A percentile compares a stretch with the other conserved stretches of the same genome.
These are phyloP conservation scores for Brachymystax lenok DNA, from an alignment of 2,797 vertebrate species.

Conservation along the genomic window DNA sequence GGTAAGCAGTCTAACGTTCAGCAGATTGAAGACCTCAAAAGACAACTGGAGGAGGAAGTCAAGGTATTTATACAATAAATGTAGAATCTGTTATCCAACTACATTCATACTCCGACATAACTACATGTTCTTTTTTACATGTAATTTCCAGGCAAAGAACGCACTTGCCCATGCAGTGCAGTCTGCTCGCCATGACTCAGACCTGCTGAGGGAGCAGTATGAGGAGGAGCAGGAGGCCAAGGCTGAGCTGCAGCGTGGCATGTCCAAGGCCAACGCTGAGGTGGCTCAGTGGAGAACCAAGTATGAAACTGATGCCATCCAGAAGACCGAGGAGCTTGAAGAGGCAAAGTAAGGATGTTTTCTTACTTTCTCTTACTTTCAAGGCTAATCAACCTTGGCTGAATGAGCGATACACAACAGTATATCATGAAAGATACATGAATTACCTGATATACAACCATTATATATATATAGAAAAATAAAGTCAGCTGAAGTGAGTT, in stretches of 20 bases:
- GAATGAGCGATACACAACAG: background rate
- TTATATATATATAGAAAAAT: background rate
- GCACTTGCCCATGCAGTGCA: constrained; percentile 62
- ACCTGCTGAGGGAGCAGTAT: constrained; percentile 62
- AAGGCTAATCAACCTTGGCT: background rate
- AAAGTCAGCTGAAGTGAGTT: background rate
- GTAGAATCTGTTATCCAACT: background rate
- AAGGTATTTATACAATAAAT: constrained; percentile 50
- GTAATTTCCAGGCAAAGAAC: constrained; percentile 54
- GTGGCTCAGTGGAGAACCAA: constrained; percentile 58
- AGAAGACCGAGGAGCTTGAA: constrained; percentile 57
- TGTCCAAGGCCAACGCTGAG: constrained; percentile 58
- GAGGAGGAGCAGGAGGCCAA: constrained; percentile 61
- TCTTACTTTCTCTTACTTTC: background rate
- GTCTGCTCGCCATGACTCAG: constrained; percentile 58
- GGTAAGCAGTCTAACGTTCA: constrained; percentile 70
- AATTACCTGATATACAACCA: background rate
- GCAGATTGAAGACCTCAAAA: constrained; percentile 72
- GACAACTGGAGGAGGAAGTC: constrained; percentile 72
- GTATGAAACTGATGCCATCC: constrained; percentile 52
- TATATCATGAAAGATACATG: background rate
- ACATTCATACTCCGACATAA: background rate
- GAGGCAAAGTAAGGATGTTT: constrained; percentile 51
- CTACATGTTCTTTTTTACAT: background rate
- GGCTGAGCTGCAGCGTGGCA: constrained; percentile 50